phyloP scores from a whole-genome alignment of 2,113 vertebrate species.

The Osmerus mordax region DNA sequence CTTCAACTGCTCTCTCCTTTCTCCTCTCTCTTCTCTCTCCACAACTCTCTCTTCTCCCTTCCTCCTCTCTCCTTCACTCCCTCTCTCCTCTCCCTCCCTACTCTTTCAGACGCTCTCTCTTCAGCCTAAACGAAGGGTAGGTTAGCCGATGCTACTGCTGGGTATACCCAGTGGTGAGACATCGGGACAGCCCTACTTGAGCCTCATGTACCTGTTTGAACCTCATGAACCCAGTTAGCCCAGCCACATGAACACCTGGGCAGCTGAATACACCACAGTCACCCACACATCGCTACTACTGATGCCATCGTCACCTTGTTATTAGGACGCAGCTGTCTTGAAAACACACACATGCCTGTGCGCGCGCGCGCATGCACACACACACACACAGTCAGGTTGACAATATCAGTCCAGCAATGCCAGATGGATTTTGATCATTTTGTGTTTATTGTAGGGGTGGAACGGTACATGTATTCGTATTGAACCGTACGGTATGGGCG shows the following conservation, averaged over 20 bases:
- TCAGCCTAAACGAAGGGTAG: not conserved
- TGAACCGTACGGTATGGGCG: too few species aligned
- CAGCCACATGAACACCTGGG: not conserved
- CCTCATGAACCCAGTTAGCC: not conserved
- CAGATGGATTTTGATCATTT: too few species aligned
- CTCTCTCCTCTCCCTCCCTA: not conserved
- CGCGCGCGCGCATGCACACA: slow-evolving; percentile 9
- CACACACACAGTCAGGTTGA: not conserved
- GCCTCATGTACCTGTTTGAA: not conserved
- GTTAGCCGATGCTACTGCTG: not conserved
- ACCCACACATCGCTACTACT: not conserved
- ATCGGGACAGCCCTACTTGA: not conserved
- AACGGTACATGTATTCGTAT: too few species aligned
- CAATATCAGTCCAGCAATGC: too few species aligned
- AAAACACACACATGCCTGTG: not conserved
- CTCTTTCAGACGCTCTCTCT: not conserved
- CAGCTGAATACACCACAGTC: not conserved
- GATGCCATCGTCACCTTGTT: slow-evolving; percentile 17
- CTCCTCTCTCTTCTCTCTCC: not conserved
- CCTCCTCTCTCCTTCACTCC: not conserved
- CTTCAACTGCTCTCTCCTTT: not conserved
- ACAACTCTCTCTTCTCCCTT: not conserved
- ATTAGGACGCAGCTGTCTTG: slow-evolving; percentile 7
- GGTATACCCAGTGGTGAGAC: not conserved
- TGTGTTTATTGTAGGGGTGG: too few species aligned